phyloP scores from a whole-genome alignment of 1,140 invertebrate species.

The Lineus longissimus region DNA sequence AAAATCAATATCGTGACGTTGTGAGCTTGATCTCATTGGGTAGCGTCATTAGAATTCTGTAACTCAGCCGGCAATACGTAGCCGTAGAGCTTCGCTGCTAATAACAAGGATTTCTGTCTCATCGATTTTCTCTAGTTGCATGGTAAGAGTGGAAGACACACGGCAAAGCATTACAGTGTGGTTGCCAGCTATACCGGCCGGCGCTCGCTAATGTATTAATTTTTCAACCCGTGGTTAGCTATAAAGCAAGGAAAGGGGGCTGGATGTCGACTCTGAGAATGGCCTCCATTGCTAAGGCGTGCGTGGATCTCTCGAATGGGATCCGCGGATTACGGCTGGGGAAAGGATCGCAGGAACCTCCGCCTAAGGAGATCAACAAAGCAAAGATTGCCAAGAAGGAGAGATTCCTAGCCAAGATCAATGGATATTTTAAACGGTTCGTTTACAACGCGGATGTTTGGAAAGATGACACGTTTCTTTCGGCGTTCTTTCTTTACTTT shows the following conservation, averaged over 20 bases:
- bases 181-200: too few relatives aligned
- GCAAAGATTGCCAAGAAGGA: conserved; percentile 16
- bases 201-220: too few relatives aligned
- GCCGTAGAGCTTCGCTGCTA: too few relatives aligned
- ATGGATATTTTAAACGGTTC: conserved; percentile 37
- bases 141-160: too few relatives aligned
- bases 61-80: too few relatives aligned
- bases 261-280: conserved; percentile 17
- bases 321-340: conserved; percentile 44
- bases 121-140: too few relatives aligned
- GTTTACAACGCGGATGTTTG: conserved; percentile 62
- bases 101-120: too few relatives aligned
- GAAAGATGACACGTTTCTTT: conserved; percentile 77
- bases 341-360: conserved; percentile 16
- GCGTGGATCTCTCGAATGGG: conserved; percentile 53
- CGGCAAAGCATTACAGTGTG: too few relatives aligned
- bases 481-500: conserved; percentile 81
- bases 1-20: too few relatives aligned
- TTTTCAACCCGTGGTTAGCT: not conserved
- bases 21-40: too few relatives aligned
- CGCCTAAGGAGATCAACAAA: conserved; percentile 27
- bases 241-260: conserved; percentile 13
- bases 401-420: conserved; percentile 19
- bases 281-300: conserved; percentile 52
- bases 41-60: too few relatives aligned